A percentile compares a stretch with the other conserved stretches of the same genome.
phyloP scores from a whole-genome alignment of 1,140 invertebrate species.

The Sycophila sp. region DNA sequence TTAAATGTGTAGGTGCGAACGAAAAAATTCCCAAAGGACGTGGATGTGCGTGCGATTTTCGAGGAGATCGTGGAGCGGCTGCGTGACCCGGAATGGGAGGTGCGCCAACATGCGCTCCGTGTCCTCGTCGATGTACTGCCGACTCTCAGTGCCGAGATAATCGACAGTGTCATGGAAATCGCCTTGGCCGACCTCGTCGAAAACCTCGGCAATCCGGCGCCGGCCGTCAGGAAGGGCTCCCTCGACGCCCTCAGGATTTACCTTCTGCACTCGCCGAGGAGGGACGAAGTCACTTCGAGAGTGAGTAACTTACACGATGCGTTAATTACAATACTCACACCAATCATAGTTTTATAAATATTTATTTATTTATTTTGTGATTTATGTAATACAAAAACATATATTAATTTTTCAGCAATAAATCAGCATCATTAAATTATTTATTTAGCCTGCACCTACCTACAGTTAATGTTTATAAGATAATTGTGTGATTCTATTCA shows the following conservation, averaged over 20 bases:
- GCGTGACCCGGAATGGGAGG: conserved; percentile 83
- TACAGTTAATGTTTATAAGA: too few species aligned
- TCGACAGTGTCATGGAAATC: conserved; percentile 70
- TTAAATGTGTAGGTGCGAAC: conserved; percentile 63
- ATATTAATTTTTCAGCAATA: too few species aligned
- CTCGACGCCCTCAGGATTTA: conserved; percentile 77
- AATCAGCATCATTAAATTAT: too few species aligned
- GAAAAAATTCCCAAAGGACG: conserved; percentile 66
- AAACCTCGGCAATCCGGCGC: conserved; percentile 79
- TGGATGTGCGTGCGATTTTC: conserved; percentile 74
- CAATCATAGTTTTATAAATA: too few species aligned
- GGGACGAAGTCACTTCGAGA: conserved; percentile 51
- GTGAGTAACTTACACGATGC: conserved; percentile 34
- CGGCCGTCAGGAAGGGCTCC: conserved; percentile 79
- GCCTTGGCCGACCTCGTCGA: conserved; percentile 75
- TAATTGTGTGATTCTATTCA: too few species aligned
- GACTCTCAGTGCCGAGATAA: conserved; percentile 61
- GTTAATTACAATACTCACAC: conserved; percentile 21
- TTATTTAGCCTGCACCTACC: too few species aligned
- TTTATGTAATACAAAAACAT: too few species aligned
- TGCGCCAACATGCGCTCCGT: conserved; percentile 79
- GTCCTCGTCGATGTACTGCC: conserved; percentile 80
- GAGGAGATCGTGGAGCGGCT: conserved; percentile 75
- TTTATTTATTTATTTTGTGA: too few species aligned
- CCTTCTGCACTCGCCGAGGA: conserved; percentile 68